Percentiles rank a stretch among this genome's conserved stretches.
Conservation (phyloP, 2,888 invertebrate genomes). For the Branchipolynoe longqiensis region DNA sequence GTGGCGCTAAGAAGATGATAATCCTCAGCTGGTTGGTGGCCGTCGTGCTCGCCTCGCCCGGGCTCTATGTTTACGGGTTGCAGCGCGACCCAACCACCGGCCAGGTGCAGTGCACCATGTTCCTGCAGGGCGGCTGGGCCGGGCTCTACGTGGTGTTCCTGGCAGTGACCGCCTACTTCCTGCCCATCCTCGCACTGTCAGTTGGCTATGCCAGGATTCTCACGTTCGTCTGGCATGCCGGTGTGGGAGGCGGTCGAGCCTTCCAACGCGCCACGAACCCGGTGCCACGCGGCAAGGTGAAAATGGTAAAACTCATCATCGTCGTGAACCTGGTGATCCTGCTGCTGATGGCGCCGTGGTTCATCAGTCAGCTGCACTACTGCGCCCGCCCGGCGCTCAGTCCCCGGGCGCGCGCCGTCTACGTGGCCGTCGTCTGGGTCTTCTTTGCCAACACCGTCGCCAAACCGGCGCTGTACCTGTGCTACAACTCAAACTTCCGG, state of each 20-base stretch:
- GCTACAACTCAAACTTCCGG: constrained; percentile 79
- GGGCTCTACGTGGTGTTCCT: constrained; percentile 69
- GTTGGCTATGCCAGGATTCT: constrained; percentile 73
- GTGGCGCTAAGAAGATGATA: constrained; percentile 77
- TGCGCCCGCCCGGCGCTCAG: constrained; percentile 61
- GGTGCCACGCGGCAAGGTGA: constrained; percentile 78
- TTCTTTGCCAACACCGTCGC: constrained; percentile 69
- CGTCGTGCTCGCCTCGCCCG: constrained; percentile 69
- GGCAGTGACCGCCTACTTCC: constrained; percentile 69
- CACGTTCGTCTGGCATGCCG: constrained; percentile 74
- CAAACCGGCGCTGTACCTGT: constrained; percentile 77
- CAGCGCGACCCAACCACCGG: constrained; percentile 48
- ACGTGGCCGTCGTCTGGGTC: constrained; percentile 69
- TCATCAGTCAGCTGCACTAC: constrained; percentile 70
- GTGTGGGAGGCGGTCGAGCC: constrained; percentile 66
- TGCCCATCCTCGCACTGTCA: constrained; percentile 70
- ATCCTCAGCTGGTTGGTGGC: constrained; percentile 71
- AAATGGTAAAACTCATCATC: constrained; percentile 80
- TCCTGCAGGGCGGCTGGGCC: constrained; percentile 64
- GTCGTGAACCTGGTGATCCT: constrained; percentile 69
- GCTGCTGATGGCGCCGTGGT: constrained; percentile 70
- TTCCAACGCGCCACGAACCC: constrained; percentile 75
- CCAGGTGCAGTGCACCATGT: constrained; percentile 69
- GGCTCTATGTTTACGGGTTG: constrained; percentile 73
- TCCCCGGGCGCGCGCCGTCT: constrained; percentile 62